Percentiles rank a stretch among this genome's conserved stretches.
Conservation (phyloP, 2,113 vertebrate genomes). For the Xerus inauris region DNA sequence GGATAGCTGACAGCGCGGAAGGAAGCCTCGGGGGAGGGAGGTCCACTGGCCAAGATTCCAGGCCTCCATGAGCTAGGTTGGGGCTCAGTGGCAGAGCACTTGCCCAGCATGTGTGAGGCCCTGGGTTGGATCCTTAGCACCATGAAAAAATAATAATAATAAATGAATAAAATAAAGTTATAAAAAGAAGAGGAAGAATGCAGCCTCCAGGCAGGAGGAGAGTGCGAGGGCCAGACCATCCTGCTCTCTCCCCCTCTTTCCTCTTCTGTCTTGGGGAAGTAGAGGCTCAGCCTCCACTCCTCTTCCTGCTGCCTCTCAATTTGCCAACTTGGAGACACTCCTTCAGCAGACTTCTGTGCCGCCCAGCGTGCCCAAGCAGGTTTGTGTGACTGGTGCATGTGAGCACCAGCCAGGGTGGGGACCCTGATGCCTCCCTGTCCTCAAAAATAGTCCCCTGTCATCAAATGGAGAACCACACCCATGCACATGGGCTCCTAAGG, state of each 20-base stretch:
- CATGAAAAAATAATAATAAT: too few species aligned
- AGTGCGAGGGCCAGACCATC: too few species aligned
- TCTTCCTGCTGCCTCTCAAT: background rate
- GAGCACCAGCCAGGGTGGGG: fast-evolving
- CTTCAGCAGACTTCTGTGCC: background rate
- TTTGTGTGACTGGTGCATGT: fast-evolving
- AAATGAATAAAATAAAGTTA: too few species aligned
- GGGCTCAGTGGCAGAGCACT: too few species aligned
- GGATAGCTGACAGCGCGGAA: background rate
- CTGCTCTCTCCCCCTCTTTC: too few species aligned
- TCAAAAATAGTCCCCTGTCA: background rate
- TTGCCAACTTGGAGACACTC: background rate
- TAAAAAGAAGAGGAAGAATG: too few species aligned
- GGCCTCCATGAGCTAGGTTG: too few species aligned
- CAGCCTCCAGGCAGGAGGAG: background rate
- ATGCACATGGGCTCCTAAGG: fast-evolving
- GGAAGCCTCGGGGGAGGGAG: background rate
- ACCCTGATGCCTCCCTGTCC: background rate
- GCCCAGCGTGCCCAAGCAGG: fast-evolving
- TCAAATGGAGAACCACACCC: background rate
- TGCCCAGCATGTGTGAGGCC: too few species aligned
- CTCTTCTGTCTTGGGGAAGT: too few species aligned
- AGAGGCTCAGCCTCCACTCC: background rate
- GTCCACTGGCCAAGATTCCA: too few species aligned
- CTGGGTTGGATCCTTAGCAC: too few species aligned